Evolutionary conservation across 2,797 vertebrate species (phyloP).

Genomic region (Gadopsis bispinosus): DNA sequence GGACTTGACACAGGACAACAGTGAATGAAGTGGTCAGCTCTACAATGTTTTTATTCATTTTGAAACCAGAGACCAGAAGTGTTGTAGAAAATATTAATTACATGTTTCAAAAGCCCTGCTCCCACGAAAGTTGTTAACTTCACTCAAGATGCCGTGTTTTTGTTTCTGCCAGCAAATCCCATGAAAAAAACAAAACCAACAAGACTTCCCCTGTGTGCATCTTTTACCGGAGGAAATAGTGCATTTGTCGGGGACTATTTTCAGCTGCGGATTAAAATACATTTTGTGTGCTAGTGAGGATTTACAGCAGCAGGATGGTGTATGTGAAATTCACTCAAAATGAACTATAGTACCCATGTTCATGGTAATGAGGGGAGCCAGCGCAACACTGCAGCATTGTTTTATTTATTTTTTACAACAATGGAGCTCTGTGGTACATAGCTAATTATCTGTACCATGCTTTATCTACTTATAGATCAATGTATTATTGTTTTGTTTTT

Average conservation of each 20-base stretch:
- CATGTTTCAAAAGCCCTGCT: slow-evolving; percentile 6
- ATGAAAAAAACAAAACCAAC: slow-evolving; percentile 29
- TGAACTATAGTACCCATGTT: neutral
- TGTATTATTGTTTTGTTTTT: neutral
- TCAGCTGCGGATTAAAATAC: neutral
- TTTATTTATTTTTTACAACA: neutral
- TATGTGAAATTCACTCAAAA: neutral
- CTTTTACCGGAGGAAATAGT: neutral
- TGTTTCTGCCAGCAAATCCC: slow-evolving; percentile 15
- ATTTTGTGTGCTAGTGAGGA: neutral
- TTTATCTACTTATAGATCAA: neutral
- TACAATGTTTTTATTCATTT: neutral
- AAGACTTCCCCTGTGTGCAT: slow-evolving; percentile 3
- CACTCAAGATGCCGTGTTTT: slow-evolving; percentile 4
- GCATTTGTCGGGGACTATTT: neutral
- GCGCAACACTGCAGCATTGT: neutral
- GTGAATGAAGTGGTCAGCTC: neutral
- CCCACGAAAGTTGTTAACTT: neutral
- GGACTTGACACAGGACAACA: neutral
- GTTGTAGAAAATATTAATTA: neutral
- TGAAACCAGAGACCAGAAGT: neutral
- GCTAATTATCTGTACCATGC: neutral
- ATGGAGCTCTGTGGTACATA: neutral
- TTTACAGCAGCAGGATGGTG: neutral
- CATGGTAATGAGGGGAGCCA: neutral